These are phyloP conservation scores for Araneus ventricosus DNA, from an alignment of 1,140 invertebrate species.

Conservation along the genomic window DNA sequence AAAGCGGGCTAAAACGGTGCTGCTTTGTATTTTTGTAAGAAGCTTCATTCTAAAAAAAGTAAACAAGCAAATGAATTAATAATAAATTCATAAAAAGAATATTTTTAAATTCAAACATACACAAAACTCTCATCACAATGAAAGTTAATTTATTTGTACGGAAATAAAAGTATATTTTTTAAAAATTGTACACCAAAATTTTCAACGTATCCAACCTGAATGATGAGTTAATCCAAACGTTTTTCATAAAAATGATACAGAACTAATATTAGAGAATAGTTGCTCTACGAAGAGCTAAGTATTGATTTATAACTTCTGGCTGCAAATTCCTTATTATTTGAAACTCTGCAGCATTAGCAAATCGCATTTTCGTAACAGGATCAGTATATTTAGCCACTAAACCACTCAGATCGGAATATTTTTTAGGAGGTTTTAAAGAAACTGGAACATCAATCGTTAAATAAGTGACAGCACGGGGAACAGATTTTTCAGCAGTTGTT, in stretches of 20 bases:
- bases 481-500: conserved; percentile 74
- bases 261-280: conserved; percentile 81
- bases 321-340: conserved; percentile 89
- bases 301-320: conserved; percentile 94
- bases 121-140: not conserved
- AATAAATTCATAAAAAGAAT: too few relatives aligned
- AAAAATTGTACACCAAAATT: not conserved
- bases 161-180: not conserved
- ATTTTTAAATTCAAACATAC: too few relatives aligned
- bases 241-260: too few relatives aligned
- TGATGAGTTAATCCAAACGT: not conserved
- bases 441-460: conserved; percentile 90
- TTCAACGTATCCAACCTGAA: not conserved
- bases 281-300: conserved; percentile 90
- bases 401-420: conserved; percentile 75
- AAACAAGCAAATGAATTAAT: not conserved
- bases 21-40: not conserved
- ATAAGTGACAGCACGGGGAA: conserved; percentile 82
- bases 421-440: conserved; percentile 80
- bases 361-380: conserved; percentile 92
- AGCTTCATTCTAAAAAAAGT: conserved; percentile 28
- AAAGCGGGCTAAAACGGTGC: not conserved
- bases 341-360: conserved; percentile 92
- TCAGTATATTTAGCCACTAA: conserved; percentile 91
- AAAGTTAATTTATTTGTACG: not conserved